A percentile compares a stretch with the other conserved stretches of the same genome.
Conservation (phyloP, 2,797 vertebrate species). For the Thripadectes ignobilis region DNA sequence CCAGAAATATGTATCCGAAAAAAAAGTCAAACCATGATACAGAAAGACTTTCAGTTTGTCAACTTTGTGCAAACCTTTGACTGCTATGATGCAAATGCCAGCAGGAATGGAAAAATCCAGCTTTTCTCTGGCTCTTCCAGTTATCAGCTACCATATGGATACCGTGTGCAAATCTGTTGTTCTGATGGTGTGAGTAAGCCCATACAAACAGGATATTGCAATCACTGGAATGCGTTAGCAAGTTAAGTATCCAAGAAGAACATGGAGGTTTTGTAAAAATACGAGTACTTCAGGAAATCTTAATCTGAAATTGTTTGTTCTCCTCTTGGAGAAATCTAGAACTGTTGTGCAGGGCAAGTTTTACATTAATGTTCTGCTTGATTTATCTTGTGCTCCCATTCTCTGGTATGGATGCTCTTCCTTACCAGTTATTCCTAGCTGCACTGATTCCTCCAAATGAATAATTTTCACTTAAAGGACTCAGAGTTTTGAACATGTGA, state of each 20-base stretch:
- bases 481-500: neutral
- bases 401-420: neutral
- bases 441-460: neutral
- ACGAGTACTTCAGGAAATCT: neutral
- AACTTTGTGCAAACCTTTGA: neutral
- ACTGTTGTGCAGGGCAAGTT: neutral
- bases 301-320: neutral
- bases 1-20: neutral
- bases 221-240: neutral
- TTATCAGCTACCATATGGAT: neutral
- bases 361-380: neutral
- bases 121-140: neutral
- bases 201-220: neutral
- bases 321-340: neutral
- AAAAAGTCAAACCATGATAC: neutral
- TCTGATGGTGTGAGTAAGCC: neutral
- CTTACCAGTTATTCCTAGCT: neutral
- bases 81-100: neutral
- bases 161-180: neutral
- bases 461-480: neutral
- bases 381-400: neutral
- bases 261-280: neutral
- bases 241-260: neutral
- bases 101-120: neutral
- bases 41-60: neutral